These are phyloP conservation scores for Leptobrachium leishanense DNA, from an alignment of 2,113 vertebrate genomes.

Conservation along the genomic window DNA sequence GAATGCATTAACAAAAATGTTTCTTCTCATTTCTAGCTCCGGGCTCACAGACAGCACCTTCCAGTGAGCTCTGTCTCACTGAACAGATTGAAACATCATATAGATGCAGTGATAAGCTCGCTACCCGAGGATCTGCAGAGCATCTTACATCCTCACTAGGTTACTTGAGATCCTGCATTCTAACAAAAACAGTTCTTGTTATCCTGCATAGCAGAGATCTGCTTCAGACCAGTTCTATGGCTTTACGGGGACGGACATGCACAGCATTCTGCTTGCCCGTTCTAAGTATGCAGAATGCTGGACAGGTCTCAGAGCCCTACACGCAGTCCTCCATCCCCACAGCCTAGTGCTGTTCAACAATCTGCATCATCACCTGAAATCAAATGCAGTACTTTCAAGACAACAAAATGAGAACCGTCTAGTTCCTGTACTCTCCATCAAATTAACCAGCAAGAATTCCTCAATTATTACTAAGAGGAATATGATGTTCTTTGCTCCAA, in stretches of 20 bases:
- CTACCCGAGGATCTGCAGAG: slow-evolving; percentile 83
- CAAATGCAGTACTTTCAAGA: too few species aligned
- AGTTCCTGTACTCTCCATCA: too few species aligned
- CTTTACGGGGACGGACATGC: neutral
- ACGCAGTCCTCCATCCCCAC: neutral
- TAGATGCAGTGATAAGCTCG: slow-evolving; percentile 67
- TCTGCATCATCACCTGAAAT: neutral
- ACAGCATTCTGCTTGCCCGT: neutral
- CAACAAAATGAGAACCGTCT: too few species aligned
- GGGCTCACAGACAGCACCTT: slow-evolving; percentile 76
- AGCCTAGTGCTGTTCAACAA: neutral
- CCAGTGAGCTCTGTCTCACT: slow-evolving; percentile 76
- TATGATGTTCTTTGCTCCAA: too few species aligned
- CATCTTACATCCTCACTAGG: slow-evolving; percentile 59
- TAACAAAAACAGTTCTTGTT: neutral
- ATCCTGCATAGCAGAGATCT: too few species aligned
- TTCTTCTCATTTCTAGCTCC: slow-evolving; percentile 60
- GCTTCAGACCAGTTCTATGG: neutral
- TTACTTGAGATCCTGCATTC: neutral
- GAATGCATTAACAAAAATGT: too few species aligned
- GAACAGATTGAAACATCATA: slow-evolving; percentile 65
- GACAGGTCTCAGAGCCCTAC: neutral
- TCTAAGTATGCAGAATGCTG: neutral
- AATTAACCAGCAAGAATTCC: too few species aligned
- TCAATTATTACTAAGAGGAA: too few species aligned